Evolutionary conservation across 2,113 vertebrate genomes (phyloP).

Genomic region (Planiliza haematocheilus): DNA sequence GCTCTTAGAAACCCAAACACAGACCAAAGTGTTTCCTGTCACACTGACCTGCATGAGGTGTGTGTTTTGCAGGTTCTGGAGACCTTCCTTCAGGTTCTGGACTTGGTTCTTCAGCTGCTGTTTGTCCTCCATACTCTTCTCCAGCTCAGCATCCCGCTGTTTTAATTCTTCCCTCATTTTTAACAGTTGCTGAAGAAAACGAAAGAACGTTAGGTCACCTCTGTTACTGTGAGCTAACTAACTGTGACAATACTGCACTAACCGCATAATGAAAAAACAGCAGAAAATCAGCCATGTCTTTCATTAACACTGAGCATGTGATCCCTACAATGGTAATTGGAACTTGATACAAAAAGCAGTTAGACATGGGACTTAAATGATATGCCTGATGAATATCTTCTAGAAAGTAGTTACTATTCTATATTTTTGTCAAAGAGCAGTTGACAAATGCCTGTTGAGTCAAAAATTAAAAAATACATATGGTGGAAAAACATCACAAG

Average conservation of each 20-base stretch:
- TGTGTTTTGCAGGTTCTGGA: slow-evolving; percentile 78
- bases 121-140: slow-evolving; percentile 91
- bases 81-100: slow-evolving; percentile 90
- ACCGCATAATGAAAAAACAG: slow-evolving; percentile 4
- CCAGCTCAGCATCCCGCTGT: slow-evolving; percentile 89
- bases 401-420: background rate
- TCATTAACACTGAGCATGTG: slow-evolving; percentile 37
- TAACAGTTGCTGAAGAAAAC: slow-evolving; percentile 88
- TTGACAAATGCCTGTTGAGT: slow-evolving; percentile 1
- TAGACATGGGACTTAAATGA: slow-evolving; percentile 22
- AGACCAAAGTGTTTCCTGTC: background rate
- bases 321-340: slow-evolving; percentile 33
- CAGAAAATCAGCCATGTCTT: slow-evolving; percentile 37
- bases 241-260: slow-evolving; percentile 2
- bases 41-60: slow-evolving; percentile 72
- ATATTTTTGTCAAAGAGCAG: background rate
- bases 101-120: slow-evolving; percentile 89
- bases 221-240: slow-evolving; percentile 26
- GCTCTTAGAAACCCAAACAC: background rate
- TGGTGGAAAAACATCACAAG: background rate
- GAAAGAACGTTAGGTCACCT: slow-evolving; percentile 22
- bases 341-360: slow-evolving; percentile 34
- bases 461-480: slow-evolving; percentile 11
- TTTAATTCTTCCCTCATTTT: slow-evolving; percentile 94
- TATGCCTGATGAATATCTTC: slow-evolving; percentile 21